Conservation (phyloP, 35 echinoderm and acorn worm genomes). For the Acanthaster planci region DNA sequence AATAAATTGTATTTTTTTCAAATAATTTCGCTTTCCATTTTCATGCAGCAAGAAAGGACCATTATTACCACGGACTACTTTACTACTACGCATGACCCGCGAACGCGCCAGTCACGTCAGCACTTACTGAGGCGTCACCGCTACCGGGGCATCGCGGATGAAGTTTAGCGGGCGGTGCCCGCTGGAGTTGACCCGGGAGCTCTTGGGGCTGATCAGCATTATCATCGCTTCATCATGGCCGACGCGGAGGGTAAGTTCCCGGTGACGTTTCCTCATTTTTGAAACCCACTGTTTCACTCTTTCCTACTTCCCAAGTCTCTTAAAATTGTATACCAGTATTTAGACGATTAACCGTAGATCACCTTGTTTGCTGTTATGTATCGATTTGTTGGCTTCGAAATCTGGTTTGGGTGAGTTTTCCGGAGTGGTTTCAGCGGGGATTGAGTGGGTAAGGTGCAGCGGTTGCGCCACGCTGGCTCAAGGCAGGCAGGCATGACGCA, state of each 20-base stretch:
- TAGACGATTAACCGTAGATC: neutral
- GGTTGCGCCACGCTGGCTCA: constrained; percentile 13
- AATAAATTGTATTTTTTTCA: neutral
- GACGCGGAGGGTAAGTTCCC: constrained; percentile 59
- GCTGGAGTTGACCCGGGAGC: constrained; percentile 67
- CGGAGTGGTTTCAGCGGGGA: neutral
- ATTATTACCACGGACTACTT: constrained; percentile 4
- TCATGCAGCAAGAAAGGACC: neutral
- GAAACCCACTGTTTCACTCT: neutral
- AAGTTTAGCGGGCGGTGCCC: constrained; percentile 63
- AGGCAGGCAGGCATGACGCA: constrained; percentile 26
- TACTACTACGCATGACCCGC: constrained; percentile 23
- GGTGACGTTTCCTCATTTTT: constrained; percentile 15
- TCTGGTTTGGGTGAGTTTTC: neutral
- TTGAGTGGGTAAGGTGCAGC: neutral
- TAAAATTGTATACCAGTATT: neutral
- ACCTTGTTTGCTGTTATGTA: neutral
- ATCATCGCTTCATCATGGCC: constrained; percentile 45
- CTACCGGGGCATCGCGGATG: constrained; percentile 62
- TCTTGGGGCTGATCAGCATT: constrained; percentile 59
- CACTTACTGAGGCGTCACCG: constrained; percentile 42
- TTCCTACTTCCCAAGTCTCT: neutral
- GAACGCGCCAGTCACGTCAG: constrained; percentile 27
- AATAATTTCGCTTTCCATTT: neutral
- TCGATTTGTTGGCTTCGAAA: neutral